phyloP scores from a whole-genome alignment of 2,113 vertebrate species.

The Trichechus manatus region DNA sequence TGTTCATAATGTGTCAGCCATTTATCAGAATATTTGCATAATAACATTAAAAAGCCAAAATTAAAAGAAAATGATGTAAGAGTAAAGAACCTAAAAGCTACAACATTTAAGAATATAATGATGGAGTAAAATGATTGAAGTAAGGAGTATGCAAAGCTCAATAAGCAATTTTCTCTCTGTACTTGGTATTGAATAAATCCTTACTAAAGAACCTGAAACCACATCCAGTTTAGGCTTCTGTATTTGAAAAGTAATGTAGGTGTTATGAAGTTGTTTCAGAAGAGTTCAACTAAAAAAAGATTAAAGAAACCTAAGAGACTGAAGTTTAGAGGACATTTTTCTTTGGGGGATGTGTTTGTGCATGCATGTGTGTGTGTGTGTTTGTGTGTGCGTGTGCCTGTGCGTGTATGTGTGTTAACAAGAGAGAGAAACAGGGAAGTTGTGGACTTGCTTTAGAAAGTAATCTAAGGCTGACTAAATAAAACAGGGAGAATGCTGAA shows the following conservation, averaged over 20 bases:
- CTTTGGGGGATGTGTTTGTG: not conserved
- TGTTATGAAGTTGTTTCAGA: not conserved
- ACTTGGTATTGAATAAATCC: not conserved
- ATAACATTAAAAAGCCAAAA: slow-evolving; percentile 36
- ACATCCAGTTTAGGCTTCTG: not conserved
- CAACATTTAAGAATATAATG: not conserved
- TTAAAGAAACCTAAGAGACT: not conserved
- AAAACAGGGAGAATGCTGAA: not conserved
- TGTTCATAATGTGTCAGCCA: not conserved
- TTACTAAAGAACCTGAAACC: not conserved
- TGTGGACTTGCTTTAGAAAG: not conserved
- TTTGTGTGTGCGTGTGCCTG: too few species aligned
- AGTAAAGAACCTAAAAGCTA: not conserved
- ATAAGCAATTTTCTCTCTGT: not conserved
- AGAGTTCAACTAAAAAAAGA: not conserved
- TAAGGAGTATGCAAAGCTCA: not conserved
- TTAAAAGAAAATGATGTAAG: slow-evolving; percentile 18
- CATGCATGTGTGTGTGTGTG: not conserved
- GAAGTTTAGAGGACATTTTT: not conserved
- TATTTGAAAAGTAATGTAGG: not conserved
- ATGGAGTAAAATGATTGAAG: not conserved
- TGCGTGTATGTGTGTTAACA: accelerated
- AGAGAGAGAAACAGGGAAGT: not conserved
- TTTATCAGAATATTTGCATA: not conserved
- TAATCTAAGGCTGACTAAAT: not conserved